A percentile compares a stretch with the other conserved stretches of the same genome.
Conservation (phyloP, 53 echinoderm and acorn worm genomes). For the Antedon mediterranea region DNA sequence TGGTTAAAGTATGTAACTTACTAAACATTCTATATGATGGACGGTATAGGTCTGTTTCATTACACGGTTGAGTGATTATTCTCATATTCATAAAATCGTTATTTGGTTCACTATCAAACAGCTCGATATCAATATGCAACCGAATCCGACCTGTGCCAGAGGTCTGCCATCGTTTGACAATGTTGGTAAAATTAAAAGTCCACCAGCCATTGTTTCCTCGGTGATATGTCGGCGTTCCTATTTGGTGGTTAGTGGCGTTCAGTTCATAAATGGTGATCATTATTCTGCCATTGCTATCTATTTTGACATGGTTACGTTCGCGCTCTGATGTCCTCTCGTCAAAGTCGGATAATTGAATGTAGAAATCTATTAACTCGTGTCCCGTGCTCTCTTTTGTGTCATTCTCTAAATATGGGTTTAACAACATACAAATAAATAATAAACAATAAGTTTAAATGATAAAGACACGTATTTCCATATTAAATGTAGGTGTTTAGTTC, state of each 20-base stretch:
- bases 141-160: neutral
- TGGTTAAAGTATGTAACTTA: neutral
- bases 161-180: neutral
- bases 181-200: neutral
- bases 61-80: neutral
- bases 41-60: neutral
- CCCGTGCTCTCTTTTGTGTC: neutral
- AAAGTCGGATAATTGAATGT: neutral
- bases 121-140: neutral
- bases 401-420: neutral
- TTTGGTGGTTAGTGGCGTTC: neutral
- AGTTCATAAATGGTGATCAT: neutral
- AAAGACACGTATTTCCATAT: too few relatives aligned
- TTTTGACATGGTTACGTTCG: neutral
- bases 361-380: neutral
- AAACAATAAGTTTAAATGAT: too few relatives aligned
- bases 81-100: neutral
- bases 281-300: neutral
- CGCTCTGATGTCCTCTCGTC: neutral
- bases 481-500: neutral
- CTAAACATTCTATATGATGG: neutral
- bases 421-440: neutral
- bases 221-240: neutral
- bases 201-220: neutral
- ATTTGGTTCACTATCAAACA: neutral